These are phyloP conservation scores for Amphimedon queenslandica DNA, from an alignment of 37 sponge, comb jelly and placozoan genomes.

Conservation along the genomic window DNA sequence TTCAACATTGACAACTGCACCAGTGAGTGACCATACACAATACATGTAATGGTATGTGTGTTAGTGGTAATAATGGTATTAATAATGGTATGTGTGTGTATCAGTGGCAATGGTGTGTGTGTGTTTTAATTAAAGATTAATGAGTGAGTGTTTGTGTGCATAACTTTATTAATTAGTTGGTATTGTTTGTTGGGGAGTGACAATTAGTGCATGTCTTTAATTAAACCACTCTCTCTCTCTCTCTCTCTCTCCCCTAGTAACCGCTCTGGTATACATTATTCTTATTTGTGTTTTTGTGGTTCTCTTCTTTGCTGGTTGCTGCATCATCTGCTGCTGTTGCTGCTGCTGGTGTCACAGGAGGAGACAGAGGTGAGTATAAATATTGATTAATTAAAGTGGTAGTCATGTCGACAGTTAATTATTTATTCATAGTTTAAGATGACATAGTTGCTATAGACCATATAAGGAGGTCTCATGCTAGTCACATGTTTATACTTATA, in stretches of 20 bases:
- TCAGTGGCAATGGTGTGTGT: too few species aligned
- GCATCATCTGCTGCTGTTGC: conserved; percentile 37
- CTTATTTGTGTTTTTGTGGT: conserved; percentile 31
- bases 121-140: too few species aligned
- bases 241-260: conserved; percentile 18
- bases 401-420: background rate
- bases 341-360: conserved; percentile 40
- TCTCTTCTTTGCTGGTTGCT: conserved; percentile 11
- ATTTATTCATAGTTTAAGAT: too few species aligned
- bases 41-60: too few species aligned
- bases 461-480: background rate
- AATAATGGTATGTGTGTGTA: too few species aligned
- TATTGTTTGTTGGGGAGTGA: too few species aligned
- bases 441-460: too few species aligned
- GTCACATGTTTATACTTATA: background rate
- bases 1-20: conserved; percentile 41
- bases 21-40: conserved; percentile 47
- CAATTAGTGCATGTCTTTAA: too few species aligned
- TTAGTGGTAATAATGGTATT: too few species aligned
- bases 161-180: too few species aligned
- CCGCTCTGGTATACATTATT: conserved; percentile 24
- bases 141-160: too few species aligned
- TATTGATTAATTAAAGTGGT: background rate
- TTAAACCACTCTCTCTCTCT: conserved; percentile 1
- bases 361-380: conserved; percentile 23